These are phyloP conservation scores for Sesia apiformis DNA, from an alignment of 2,888 invertebrate species.

Conservation along the genomic window DNA sequence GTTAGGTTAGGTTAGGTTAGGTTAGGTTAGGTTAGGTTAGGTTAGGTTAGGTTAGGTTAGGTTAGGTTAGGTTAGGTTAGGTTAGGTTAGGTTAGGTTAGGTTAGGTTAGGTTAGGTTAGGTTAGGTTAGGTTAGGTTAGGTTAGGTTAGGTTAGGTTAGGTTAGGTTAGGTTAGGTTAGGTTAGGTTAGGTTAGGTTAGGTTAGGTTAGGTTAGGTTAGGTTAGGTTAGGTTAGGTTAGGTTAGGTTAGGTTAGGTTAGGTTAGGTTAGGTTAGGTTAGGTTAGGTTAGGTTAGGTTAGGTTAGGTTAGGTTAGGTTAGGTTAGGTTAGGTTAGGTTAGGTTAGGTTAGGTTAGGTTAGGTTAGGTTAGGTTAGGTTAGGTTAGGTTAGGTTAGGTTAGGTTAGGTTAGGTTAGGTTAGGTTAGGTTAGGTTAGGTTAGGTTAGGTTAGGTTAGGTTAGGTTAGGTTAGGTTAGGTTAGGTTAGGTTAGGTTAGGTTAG, in stretches of 20 bases:
- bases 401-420: slow-evolving; percentile 2
- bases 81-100: neutral
- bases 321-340: slow-evolving; percentile 1
- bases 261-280: neutral
- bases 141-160: neutral
- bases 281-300: neutral
- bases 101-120: neutral
- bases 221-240: neutral
- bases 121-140: slow-evolving; percentile 1
- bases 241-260: neutral
- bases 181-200: neutral
- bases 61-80: neutral
- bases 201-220: neutral
- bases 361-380: slow-evolving; percentile 2
- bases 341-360: slow-evolving; percentile 2
- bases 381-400: slow-evolving; percentile 2
- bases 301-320: neutral
- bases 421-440: slow-evolving; percentile 2
- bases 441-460: slow-evolving; percentile 2
- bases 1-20: slow-evolving; percentile 2
- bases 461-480: slow-evolving; percentile 2
- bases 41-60: slow-evolving; percentile 1
- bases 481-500: slow-evolving; percentile 2
- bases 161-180: neutral
- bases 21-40: slow-evolving; percentile 2